A percentile compares a stretch with the other conserved stretches of the same genome.
phyloP scores from a whole-genome alignment of 2,888 invertebrate genomes.

The Plutella xylostella region DNA sequence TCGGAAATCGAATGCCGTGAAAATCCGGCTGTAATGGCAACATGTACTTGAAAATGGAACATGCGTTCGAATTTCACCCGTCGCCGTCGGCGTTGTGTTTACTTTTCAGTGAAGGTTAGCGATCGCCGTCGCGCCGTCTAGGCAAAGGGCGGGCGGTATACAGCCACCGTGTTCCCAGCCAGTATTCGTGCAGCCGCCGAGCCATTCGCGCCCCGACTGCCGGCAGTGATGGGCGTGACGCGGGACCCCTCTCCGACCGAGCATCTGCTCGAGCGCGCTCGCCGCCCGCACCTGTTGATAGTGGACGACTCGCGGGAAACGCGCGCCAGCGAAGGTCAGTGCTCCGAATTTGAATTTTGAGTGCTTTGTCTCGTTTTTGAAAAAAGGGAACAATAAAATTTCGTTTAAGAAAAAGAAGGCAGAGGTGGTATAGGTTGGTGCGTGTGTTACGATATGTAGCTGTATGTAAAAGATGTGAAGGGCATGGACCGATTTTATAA shows the following conservation, averaged over 20 bases:
- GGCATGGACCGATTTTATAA: background rate
- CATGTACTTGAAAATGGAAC: no score
- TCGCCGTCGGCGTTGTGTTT: no score
- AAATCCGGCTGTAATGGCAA: no score
- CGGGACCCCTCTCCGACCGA: slow-evolving; percentile 39
- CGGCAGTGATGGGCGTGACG: slow-evolving; percentile 62
- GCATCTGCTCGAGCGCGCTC: slow-evolving; percentile 41
- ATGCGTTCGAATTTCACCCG: no score
- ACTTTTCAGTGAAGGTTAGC: no score
- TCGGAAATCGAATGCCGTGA: no score
- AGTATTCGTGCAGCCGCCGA: background rate
- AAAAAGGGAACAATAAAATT: background rate
- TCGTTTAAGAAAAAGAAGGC: background rate
- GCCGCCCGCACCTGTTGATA: slow-evolving; percentile 62
- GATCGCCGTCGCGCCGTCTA: no score
- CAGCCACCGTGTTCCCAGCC: no score
- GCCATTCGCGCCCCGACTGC: slow-evolving; percentile 59
- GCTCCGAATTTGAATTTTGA: slow-evolving; percentile 13
- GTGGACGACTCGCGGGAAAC: slow-evolving; percentile 57
- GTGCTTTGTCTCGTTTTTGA: background rate
- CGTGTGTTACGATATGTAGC: no score
- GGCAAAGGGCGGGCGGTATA: no score
- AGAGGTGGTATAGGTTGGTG: no score
- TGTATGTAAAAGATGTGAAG: background rate
- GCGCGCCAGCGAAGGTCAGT: slow-evolving; percentile 51